Conservation (phyloP, 2,113 vertebrate genomes). For the Hemiscyllium ocellatum region DNA sequence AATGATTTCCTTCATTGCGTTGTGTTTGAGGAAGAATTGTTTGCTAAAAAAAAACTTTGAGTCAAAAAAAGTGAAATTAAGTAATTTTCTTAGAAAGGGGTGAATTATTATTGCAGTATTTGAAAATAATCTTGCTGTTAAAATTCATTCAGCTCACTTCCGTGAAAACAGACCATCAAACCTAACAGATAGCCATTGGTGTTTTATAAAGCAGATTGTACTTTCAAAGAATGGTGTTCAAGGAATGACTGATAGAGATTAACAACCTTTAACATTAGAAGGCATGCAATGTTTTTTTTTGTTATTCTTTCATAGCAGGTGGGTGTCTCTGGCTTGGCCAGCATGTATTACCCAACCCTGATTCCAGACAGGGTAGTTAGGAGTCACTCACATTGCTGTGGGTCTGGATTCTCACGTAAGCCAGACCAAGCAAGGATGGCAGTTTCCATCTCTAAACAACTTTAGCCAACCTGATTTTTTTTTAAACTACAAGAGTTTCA, state of each 20-base stretch:
- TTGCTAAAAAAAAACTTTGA: neutral
- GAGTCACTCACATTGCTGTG: too few species aligned
- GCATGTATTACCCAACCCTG: too few species aligned
- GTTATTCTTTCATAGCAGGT: too few species aligned
- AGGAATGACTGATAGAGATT: neutral
- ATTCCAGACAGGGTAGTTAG: too few species aligned
- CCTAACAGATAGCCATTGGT: neutral
- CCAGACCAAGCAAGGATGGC: too few species aligned
- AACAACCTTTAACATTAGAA: neutral
- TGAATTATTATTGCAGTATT: neutral
- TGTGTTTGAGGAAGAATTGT: neutral
- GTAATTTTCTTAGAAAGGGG: neutral
- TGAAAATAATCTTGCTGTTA: neutral
- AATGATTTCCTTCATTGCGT: neutral
- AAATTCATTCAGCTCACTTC: neutral
- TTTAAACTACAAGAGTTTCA: too few species aligned
- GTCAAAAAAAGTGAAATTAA: neutral
- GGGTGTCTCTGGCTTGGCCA: too few species aligned
- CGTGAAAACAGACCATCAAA: neutral
- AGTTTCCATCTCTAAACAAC: too few species aligned
- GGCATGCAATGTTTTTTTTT: neutral
- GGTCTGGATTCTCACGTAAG: too few species aligned
- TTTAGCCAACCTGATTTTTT: too few species aligned
- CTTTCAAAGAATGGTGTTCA: neutral
- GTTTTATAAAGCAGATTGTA: neutral